Base-by-base conservation (phyloP, 1,140 invertebrate species). In the Hyles euphorbiae region DNA sequence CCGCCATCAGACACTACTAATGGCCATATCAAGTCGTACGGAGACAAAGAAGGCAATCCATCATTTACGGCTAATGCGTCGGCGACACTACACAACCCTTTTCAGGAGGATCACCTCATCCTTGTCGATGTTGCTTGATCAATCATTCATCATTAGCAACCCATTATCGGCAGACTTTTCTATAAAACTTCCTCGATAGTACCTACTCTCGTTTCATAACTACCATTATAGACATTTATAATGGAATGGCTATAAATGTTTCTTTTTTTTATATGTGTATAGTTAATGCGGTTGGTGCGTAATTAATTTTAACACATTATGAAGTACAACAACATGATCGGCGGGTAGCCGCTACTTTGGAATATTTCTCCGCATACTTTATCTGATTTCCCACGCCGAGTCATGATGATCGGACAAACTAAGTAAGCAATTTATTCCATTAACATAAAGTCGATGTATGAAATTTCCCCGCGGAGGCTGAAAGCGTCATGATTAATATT, bases 401-500 rank as follows among this genome's bases (percentile, higher is more conserved):
- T 54, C 53, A 54, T 34, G 34, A 45, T 75, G 72, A 78, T 56
- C 68, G 8, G 51, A 53, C 70, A 62, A 34, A n/a, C 32, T 46
- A 34, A 45, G 57, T 59, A 68, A 73, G 76, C 71, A 74, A 76
- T 78, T 73, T 74, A 70, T 68, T 72, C 65, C 61, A 79, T 77
- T 79, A 79, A 61, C 78, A 83, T 75, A 79, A 72, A 80, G 62
- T 65, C 62, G 67, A 64, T 66, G 70, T 79, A 72, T 74, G 73
- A 72, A 72, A 75, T 74, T 67, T 65, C 54, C 57, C 62, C 40
- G 45, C 51, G 62, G 34, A 58, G 53, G 52, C 71, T 67, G 65
- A 71, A 71, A 74, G 58, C 58, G 65, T 49, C 57, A 68, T 82
- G 77, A 83, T 82, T 78, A 78, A 83, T 82, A 69, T 66, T 69